A percentile compares a stretch with the other conserved stretches of the same genome.
Conservation (phyloP, 2,888 invertebrate genomes). For the Folsomia manolachei region DNA sequence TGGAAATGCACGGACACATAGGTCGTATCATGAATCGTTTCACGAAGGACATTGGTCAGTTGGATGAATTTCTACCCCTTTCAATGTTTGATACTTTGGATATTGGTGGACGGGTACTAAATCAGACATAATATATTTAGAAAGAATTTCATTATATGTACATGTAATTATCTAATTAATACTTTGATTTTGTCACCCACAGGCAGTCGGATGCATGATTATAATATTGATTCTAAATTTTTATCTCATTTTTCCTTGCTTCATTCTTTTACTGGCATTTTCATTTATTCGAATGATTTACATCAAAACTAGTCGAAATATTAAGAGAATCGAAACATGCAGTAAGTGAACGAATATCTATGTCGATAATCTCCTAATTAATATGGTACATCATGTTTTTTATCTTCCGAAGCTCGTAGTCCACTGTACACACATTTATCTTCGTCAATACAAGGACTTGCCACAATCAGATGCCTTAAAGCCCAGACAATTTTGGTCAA, state of each 20-base stretch:
- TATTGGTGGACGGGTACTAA: too few species aligned
- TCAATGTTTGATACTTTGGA: conserved; percentile 63
- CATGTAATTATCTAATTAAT: too few species aligned
- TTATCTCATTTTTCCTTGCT: conserved; percentile 52
- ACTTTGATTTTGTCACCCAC: too few species aligned
- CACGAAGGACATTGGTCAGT: conserved; percentile 77
- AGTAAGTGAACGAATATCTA: conserved; percentile 53
- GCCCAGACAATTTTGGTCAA: conserved; percentile 73
- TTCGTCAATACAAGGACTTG: conserved; percentile 78
- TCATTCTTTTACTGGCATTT: conserved; percentile 55
- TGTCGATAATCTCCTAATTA: neutral
- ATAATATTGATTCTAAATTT: conserved; percentile 57
- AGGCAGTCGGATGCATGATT: conserved; percentile 56
- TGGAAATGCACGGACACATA: conserved; percentile 51
- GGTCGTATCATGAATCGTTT: conserved; percentile 79
- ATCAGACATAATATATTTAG: too few species aligned
- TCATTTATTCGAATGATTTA: conserved; percentile 55
- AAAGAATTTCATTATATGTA: too few species aligned
- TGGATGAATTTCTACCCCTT: conserved; percentile 70
- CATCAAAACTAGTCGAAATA: conserved; percentile 56
- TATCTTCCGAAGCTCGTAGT: conserved; percentile 72
- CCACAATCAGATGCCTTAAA: conserved; percentile 85
- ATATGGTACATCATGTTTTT: neutral
- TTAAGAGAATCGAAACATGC: conserved; percentile 58
- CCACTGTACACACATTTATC: conserved; percentile 93